A percentile compares a stretch with the other conserved stretches of the same genome.
phyloP scores from a whole-genome alignment of 2,113 vertebrate genomes.

The Parus major region DNA sequence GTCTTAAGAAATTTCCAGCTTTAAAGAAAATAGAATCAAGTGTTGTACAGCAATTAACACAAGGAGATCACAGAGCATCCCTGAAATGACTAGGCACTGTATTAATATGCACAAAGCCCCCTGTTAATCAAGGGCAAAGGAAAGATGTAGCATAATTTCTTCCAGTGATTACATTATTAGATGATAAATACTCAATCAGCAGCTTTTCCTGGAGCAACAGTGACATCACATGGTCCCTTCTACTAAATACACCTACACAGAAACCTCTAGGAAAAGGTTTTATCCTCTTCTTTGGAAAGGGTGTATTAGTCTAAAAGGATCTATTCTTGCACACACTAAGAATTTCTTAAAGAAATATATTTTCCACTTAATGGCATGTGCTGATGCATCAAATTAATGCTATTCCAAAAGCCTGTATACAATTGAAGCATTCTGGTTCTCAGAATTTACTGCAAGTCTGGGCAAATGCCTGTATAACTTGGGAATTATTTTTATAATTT shows the following conservation, averaged over 20 bases:
- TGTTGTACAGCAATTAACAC: background rate
- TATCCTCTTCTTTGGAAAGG: background rate
- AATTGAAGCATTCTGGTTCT: background rate
- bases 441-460: background rate
- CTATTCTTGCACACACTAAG: background rate
- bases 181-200: background rate
- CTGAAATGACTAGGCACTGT: background rate
- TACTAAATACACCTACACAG: slow-evolving; percentile 24
- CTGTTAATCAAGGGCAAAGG: background rate
- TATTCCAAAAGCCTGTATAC: background rate
- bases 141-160: background rate
- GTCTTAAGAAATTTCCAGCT: background rate
- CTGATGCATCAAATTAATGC: background rate
- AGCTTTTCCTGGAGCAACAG: slow-evolving; percentile 62
- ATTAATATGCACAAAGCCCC: background rate
- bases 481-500: background rate
- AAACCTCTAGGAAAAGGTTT: background rate
- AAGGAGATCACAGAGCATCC: background rate
- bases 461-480: background rate
- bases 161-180: background rate
- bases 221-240: slow-evolving; percentile 72
- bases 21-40: background rate
- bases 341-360: background rate
- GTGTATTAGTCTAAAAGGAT: background rate
- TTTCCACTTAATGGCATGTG: background rate